A percentile compares a stretch with the other conserved stretches of the same genome.
Evolutionary conservation across 2,113 vertebrate genomes (phyloP).

Genomic region (Parus major): DNA sequence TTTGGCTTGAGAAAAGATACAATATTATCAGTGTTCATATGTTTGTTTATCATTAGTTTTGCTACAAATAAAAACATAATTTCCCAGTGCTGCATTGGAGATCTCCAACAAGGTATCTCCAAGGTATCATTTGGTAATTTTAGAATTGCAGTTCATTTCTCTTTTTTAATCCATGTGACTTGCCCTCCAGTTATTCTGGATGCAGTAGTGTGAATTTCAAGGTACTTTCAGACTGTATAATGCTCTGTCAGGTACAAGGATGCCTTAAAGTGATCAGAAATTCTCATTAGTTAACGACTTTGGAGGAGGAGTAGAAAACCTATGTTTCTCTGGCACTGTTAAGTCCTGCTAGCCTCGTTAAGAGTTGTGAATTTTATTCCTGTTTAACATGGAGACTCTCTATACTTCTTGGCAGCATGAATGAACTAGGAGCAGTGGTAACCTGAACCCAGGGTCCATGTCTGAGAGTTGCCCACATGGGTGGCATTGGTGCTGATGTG

Average conservation of each 20-base stretch:
- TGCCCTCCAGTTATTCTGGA: not conserved
- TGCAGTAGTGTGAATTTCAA: not conserved
- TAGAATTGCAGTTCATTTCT: not conserved
- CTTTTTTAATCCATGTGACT: not conserved
- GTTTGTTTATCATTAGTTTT: not conserved
- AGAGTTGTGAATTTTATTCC: not conserved
- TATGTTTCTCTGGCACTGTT: not conserved
- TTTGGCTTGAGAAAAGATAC: not conserved
- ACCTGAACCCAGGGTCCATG: fast-evolving
- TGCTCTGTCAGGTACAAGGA: not conserved
- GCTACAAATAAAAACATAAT: not conserved
- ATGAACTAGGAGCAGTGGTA: not conserved
- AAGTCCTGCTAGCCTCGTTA: not conserved
- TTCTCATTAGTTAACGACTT: not conserved
- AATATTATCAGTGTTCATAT: not conserved
- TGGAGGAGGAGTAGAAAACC: not conserved
- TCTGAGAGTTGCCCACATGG: fast-evolving
- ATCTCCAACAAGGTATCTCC: not conserved
- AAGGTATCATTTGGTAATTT: not conserved
- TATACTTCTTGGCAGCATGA: not conserved
- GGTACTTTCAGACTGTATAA: not conserved
- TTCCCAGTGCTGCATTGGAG: not conserved
- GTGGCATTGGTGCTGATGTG: fast-evolving
- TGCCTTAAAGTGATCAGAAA: not conserved
- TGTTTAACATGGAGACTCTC: not conserved